Percentiles rank a stretch among this genome's conserved stretches.
Conservation (phyloP, 2,113 vertebrate species). For the Eudyptes chrysolophus region DNA sequence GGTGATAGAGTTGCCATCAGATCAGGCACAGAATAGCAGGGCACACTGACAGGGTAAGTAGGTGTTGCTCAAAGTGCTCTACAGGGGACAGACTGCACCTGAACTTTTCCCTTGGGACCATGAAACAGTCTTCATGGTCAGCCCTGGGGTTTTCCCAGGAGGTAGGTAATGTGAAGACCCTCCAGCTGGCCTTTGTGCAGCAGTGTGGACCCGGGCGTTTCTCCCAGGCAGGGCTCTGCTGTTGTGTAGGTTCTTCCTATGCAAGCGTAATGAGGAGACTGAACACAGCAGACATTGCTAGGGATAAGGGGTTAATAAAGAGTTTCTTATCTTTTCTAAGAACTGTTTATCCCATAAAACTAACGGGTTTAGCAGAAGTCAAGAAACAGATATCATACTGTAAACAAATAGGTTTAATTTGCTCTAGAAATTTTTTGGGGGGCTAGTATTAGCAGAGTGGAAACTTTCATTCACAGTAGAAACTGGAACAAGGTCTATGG, state of each 20-base stretch:
- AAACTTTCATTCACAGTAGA: not conserved
- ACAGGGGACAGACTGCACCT: not conserved
- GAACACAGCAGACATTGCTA: not conserved
- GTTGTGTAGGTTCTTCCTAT: accelerated
- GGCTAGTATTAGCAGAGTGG: not conserved
- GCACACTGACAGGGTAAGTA: not conserved
- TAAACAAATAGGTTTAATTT: not conserved
- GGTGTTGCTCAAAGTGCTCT: not conserved
- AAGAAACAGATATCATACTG: not conserved
- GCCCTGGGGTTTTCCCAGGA: not conserved
- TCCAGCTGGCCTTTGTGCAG: not conserved
- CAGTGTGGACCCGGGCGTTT: accelerated
- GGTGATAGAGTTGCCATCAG: not conserved
- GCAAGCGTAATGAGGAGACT: accelerated
- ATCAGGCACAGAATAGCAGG: not conserved
- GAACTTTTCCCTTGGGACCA: not conserved
- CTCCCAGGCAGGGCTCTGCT: not conserved
- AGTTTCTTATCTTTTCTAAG: not conserved
- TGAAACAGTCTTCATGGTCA: not conserved
- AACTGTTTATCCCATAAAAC: not conserved
- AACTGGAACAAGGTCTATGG: not conserved
- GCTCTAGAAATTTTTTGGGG: not conserved
- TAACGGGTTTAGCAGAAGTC: not conserved
- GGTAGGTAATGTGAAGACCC: not conserved
- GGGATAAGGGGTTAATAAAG: not conserved